Conservation (phyloP, 2,797 vertebrate genomes). For the Etheostoma perlongum region DNA sequence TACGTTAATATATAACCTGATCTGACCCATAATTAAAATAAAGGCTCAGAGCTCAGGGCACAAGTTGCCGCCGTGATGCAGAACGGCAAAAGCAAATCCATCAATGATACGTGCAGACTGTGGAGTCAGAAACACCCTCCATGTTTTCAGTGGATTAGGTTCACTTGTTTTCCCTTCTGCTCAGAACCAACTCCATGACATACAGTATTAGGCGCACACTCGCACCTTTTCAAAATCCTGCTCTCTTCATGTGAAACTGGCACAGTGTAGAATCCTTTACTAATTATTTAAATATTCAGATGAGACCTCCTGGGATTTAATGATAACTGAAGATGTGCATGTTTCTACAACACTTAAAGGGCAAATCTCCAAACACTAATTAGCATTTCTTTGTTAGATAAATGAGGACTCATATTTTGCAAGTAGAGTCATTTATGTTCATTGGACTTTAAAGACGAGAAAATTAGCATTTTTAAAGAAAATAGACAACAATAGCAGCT, state of each 20-base stretch:
- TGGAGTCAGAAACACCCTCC: constrained; percentile 8
- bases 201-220: neutral
- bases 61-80: neutral
- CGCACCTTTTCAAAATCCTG: constrained; percentile 8
- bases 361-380: neutral
- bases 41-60: neutral
- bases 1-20: constrained; percentile 26
- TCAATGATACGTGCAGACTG: constrained; percentile 21
- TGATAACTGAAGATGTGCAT: constrained; percentile 7
- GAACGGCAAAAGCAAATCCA: constrained; percentile 2
- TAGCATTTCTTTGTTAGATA: neutral
- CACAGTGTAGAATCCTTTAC: constrained; percentile 7
- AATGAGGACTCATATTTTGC: neutral
- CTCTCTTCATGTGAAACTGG: constrained; percentile 1
- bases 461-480: too few relatives aligned
- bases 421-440: neutral
- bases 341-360: neutral
- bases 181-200: constrained; percentile 1
- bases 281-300: constrained; percentile 13
- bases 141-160: constrained; percentile 16
- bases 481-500: neutral
- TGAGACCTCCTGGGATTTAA: constrained; percentile 1
- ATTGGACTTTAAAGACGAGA: too few relatives aligned
- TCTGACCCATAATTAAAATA: constrained; percentile 17
- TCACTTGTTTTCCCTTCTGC: constrained; percentile 19